Evolutionary conservation across 2,888 invertebrate genomes (phyloP).

Genomic region (Zaprionus lineosus): DNA sequence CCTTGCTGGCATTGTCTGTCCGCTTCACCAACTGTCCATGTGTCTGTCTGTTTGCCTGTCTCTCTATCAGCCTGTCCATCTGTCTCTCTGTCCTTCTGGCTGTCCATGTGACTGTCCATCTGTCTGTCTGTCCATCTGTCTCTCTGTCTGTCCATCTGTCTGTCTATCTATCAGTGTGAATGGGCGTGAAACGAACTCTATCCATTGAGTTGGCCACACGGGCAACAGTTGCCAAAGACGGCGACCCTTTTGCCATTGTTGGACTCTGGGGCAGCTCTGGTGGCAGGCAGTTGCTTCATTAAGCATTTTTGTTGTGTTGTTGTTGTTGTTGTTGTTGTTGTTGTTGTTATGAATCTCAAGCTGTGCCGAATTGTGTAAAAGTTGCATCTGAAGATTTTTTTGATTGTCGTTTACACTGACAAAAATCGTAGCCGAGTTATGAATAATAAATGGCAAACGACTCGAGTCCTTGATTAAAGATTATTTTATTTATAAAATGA

Average conservation of each 20-base stretch:
- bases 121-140: conserved; percentile 16
- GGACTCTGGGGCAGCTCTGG: conserved; percentile 3
- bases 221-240: conserved; percentile 68
- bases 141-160: conserved; percentile 5
- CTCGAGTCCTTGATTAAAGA: too few relatives aligned
- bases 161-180: conserved; percentile 61
- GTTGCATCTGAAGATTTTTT: conserved; percentile 49
- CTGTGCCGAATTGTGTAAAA: conserved; percentile 60
- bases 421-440: too few relatives aligned
- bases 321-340: conserved; percentile 18
- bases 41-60: conserved; percentile 6
- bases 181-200: conserved; percentile 57
- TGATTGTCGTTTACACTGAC: conserved; percentile 41
- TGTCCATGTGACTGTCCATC: conserved; percentile 9
- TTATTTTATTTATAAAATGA: too few relatives aligned
- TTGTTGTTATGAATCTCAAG: conserved; percentile 47
- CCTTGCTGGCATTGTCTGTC: background rate
- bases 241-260: conserved; percentile 54
- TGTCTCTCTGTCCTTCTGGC: background rate
- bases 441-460: too few relatives aligned
- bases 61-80: conserved; percentile 9
- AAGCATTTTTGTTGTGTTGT: conserved; percentile 51
- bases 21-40: conserved; percentile 8
- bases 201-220: conserved; percentile 18
- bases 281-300: conserved; percentile 60